Conservation (phyloP, 2,888 invertebrate genomes). For the Phymatocera aterrima region DNA sequence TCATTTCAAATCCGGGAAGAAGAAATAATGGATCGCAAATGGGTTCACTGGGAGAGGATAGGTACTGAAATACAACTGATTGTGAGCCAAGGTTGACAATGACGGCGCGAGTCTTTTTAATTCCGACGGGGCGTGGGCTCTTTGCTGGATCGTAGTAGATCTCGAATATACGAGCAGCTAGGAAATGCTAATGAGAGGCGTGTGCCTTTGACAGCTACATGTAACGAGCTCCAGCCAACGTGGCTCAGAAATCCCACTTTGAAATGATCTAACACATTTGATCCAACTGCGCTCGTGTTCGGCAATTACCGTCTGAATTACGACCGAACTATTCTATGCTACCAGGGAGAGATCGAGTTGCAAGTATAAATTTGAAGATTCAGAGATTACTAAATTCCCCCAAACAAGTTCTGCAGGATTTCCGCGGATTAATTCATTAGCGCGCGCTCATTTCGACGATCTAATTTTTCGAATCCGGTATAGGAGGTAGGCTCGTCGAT, state of each 20-base stretch:
- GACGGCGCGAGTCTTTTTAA: neutral
- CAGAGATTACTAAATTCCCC: neutral
- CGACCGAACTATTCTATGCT: neutral
- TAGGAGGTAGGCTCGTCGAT: neutral
- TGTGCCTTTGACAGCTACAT: constrained; percentile 27
- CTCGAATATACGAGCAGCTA: neutral
- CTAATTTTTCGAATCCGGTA: neutral
- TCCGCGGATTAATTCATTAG: too few relatives aligned
- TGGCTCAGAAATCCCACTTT: neutral
- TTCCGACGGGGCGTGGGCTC: neutral
- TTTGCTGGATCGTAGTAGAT: neutral
- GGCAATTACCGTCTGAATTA: neutral
- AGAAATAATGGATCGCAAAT: neutral
- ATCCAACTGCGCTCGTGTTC: neutral
- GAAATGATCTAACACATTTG: neutral
- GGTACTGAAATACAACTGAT: neutral
- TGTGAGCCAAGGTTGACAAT: neutral
- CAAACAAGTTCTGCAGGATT: neutral
- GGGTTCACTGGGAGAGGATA: neutral
- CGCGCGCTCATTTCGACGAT: too few relatives aligned
- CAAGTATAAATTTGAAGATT: neutral
- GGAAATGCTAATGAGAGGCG: constrained; percentile 3
- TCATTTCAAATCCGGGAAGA: neutral
- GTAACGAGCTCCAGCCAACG: neutral
- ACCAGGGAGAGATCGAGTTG: neutral